These are phyloP conservation scores for Cyprinodon brontotheroides DNA, from an alignment of 2,113 vertebrate species.

Conservation along the genomic window DNA sequence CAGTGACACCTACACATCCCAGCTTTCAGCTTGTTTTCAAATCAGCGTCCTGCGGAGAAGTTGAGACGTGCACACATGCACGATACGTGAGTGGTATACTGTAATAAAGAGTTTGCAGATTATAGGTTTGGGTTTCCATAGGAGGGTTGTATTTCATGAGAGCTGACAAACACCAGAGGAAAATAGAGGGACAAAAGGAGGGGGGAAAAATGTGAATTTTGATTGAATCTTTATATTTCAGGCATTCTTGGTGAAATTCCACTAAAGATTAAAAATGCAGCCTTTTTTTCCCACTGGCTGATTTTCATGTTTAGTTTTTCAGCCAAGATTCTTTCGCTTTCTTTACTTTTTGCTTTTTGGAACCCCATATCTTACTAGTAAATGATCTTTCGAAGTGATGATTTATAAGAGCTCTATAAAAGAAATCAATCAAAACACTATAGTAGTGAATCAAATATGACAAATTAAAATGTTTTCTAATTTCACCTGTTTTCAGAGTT, in stretches of 20 bases:
- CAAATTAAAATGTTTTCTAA: no score
- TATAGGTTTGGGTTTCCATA: slow-evolving; percentile 48
- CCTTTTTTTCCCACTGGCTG: no score
- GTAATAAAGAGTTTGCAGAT: slow-evolving; percentile 59
- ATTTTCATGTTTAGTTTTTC: not conserved
- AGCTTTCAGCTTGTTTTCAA: slow-evolving; percentile 37
- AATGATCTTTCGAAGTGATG: slow-evolving; percentile 1
- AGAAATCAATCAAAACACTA: no score
- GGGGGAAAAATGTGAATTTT: slow-evolving; percentile 52
- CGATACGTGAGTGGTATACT: slow-evolving; percentile 35
- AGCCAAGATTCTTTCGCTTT: not conserved
- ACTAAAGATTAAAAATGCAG: not conserved
- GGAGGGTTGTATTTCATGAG: slow-evolving; percentile 64
- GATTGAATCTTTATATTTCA: slow-evolving; percentile 4
- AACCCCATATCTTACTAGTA: not conserved
- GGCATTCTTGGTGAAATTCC: not conserved
- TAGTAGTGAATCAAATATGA: no score
- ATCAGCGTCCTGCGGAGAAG: slow-evolving; percentile 28
- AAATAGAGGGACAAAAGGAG: not conserved
- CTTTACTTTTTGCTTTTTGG: not conserved
- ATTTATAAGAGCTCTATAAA: no score
- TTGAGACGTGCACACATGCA: not conserved
- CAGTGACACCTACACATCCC: slow-evolving; percentile 26
- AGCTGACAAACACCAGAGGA: slow-evolving; percentile 38
- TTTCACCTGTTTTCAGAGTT: no score